Percentiles rank a stretch among this genome's conserved stretches.
These are phyloP conservation scores for Coleophora deauratella DNA, from an alignment of 2,888 invertebrate genomes.

Conservation along the genomic window DNA sequence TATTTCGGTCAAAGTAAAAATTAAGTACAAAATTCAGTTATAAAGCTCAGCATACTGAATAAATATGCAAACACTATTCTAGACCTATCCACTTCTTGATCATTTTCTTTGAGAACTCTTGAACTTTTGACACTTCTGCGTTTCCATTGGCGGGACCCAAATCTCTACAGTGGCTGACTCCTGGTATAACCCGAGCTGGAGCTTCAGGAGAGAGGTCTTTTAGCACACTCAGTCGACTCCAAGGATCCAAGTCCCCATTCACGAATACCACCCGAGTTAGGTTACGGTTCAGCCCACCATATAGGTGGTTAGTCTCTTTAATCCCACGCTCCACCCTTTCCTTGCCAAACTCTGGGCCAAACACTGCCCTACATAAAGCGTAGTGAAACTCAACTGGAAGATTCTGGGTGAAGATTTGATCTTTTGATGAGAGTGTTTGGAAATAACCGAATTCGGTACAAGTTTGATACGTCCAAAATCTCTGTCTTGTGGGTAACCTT, in stretches of 20 bases:
- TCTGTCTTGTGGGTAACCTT: neutral
- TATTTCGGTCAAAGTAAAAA: too few relatives aligned
- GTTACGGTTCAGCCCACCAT: slow-evolving; percentile 6
- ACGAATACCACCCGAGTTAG: slow-evolving; percentile 6
- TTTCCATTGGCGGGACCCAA: neutral
- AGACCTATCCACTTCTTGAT: too few relatives aligned
- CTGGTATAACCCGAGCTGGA: neutral
- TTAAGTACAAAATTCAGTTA: too few relatives aligned
- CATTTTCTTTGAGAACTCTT: neutral
- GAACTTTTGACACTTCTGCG: neutral
- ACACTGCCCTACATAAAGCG: neutral
- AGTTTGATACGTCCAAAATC: slow-evolving; percentile 4
- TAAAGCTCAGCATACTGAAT: too few relatives aligned
- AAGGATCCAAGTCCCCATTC: slow-evolving; percentile 10
- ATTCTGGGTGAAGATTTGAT: neutral
- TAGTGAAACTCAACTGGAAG: neutral
- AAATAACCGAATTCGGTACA: slow-evolving; percentile 11
- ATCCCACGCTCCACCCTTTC: neutral
- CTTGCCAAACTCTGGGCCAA: slow-evolving; percentile 3
- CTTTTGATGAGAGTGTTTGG: neutral
- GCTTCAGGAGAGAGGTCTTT: neutral
- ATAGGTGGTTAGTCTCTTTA: slow-evolving; percentile 2
- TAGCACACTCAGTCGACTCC: neutral
- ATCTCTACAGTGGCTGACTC: neutral
- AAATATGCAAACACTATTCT: too few relatives aligned